Evolutionary conservation across 2,888 invertebrate genomes (phyloP).

Genomic region (Synergus gifuensis): DNA sequence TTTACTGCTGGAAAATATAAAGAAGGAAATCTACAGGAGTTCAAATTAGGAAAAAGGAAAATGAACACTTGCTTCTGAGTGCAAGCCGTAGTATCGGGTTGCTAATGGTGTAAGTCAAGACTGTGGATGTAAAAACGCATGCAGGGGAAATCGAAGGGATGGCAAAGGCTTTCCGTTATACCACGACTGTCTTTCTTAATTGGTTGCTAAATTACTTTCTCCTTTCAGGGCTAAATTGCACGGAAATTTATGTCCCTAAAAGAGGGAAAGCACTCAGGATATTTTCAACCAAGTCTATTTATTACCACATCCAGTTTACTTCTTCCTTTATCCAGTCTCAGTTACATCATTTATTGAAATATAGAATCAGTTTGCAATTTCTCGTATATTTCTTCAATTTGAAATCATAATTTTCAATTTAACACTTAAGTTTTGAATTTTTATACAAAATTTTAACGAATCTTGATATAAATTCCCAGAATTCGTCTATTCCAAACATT

Average conservation of each 20-base stretch:
- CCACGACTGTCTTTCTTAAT: conserved; percentile 64
- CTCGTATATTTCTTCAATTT: not conserved
- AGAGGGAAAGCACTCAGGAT: conserved; percentile 53
- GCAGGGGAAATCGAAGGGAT: conserved; percentile 71
- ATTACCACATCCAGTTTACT: conserved; percentile 35
- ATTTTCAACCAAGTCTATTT: conserved; percentile 45
- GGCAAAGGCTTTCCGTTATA: conserved; percentile 61
- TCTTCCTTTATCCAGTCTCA: not conserved
- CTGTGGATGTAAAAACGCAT: conserved; percentile 69
- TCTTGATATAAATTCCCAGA: too few species aligned
- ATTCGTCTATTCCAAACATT: too few species aligned
- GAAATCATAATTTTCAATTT: not conserved
- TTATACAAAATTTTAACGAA: too few species aligned
- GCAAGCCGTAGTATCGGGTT: conserved; percentile 66
- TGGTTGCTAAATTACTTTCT: conserved; percentile 66
- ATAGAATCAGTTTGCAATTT: not conserved
- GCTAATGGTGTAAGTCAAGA: conserved; percentile 74
- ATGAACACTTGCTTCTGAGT: conserved; percentile 21
- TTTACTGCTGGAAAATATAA: not conserved
- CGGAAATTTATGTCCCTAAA: conserved; percentile 64
- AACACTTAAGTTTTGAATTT: too few species aligned
- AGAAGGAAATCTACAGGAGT: not conserved
- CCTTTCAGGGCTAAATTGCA: conserved; percentile 59
- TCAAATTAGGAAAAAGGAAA: conserved; percentile 31
- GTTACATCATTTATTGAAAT: not conserved